Base-by-base conservation (phyloP, 2,113 vertebrate species). In the Promerops cafer region DNA sequence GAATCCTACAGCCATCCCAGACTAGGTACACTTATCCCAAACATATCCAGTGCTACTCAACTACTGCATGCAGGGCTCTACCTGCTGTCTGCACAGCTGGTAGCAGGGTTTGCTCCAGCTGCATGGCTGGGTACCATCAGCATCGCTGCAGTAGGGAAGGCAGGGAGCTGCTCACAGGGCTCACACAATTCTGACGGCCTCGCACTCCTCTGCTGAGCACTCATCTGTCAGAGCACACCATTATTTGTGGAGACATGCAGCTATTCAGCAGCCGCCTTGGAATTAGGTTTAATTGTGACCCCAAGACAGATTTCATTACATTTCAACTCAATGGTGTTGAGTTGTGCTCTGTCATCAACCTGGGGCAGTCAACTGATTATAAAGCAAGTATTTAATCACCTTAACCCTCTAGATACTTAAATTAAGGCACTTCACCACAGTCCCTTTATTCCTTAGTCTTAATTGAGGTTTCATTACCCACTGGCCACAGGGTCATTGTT, bases 321-420 rank as follows among this genome's bases (percentile, higher is more conserved):
- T 94, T 88, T 97, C 94, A 96, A 92, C 92, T 94, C 91, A 83
- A 39, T 3, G 17, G 82, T 72, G 13, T 5, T 21, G 65, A 94
- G 88, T 7, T 80, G 72, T 70, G 86, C 87, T 97, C 94, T 52
- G 40, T 85, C 96, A 94, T 79, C 95, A 91, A 91, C 93, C 82
- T 4, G 24, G 39, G 76, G 53, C 81, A 66, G 87, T 75, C 80
- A 49, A 60, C 59, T 94, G 86, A 97, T 94, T 87, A 95, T 87
- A 94, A 97, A 89, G 81, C 94, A 95, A 97, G 93, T 92, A 95
- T 96, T 97, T 96, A 97, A 97, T 97, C 94, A 94, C 93, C 31
- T 35, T 81, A 91, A 69, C 33, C 63, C 96, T 93, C 96, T 26
- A 44, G 69, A 97, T 94, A 56, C 42, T 95, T 93, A 96, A 97